Conservation (phyloP, 2,888 invertebrate species). For the Cerastis rubricosa region DNA sequence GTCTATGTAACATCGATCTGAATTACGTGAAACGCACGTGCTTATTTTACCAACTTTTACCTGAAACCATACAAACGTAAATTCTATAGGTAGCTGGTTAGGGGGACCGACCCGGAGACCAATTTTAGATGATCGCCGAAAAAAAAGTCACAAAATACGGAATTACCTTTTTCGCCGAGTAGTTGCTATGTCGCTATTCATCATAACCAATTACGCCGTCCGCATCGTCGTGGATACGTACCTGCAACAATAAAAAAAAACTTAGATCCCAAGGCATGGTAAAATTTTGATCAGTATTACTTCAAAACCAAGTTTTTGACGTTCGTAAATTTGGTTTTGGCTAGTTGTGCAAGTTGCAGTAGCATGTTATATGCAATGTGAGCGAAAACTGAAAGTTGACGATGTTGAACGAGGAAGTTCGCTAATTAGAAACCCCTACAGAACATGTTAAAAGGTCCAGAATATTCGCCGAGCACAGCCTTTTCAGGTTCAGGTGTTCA, state of each 20-base stretch:
- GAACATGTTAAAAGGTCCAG: constrained; percentile 26
- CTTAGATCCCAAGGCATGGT: background rate
- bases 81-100: background rate
- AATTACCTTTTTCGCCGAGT: background rate
- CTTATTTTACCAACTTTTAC: background rate
- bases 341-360: background rate
- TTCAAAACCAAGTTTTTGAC: background rate
- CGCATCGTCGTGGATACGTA: constrained; percentile 20
- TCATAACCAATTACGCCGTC: constrained; percentile 12
- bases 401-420: constrained; percentile 27
- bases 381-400: constrained; percentile 34
- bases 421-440: constrained; percentile 25
- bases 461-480: constrained; percentile 10
- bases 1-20: background rate
- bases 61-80: background rate
- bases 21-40: background rate
- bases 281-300: background rate
- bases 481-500: constrained; percentile 4
- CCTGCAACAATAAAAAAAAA: constrained; percentile 36
- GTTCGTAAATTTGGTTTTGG: constrained; percentile 5
- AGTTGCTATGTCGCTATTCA: constrained; percentile 6
- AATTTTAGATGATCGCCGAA: background rate
- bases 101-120: background rate
- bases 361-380: constrained; percentile 34
- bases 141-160: background rate